phyloP scores from a whole-genome alignment of 2,888 invertebrate species.

The Empis livida region DNA sequence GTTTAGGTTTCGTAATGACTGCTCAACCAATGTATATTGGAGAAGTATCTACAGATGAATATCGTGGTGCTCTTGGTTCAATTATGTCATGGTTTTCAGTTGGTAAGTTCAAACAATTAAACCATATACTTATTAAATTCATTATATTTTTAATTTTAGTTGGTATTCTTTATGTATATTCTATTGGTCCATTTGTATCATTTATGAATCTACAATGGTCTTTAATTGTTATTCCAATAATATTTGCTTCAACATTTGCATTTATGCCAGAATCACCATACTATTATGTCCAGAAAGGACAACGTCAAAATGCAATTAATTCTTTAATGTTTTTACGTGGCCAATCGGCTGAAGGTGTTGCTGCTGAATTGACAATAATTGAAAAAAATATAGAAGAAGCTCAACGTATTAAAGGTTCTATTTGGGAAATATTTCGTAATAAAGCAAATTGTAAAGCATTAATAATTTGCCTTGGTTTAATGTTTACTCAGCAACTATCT shows the following conservation, averaged over 20 bases:
- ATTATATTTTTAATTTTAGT: slow-evolving; percentile 38
- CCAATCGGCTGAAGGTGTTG: slow-evolving; percentile 43
- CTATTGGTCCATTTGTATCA: slow-evolving; percentile 55
- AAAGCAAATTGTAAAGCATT: slow-evolving; percentile 64
- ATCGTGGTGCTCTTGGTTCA: slow-evolving; percentile 72
- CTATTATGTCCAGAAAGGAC: slow-evolving; percentile 46
- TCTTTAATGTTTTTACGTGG: slow-evolving; percentile 55
- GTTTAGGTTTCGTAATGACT: slow-evolving; percentile 55
- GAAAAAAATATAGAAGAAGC: slow-evolving; percentile 39
- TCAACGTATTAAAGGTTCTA: slow-evolving; percentile 31
- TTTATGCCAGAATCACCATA: slow-evolving; percentile 76
- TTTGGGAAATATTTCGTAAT: slow-evolving; percentile 46
- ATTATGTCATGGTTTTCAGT: slow-evolving; percentile 64
- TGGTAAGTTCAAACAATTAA: too few species aligned
- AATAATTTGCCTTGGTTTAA: slow-evolving; percentile 57
- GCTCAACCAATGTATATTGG: slow-evolving; percentile 76
- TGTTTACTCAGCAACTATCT: slow-evolving; percentile 70
- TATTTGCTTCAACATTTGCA: slow-evolving; percentile 48
- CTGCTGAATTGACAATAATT: slow-evolving; percentile 49
- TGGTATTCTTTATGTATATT: slow-evolving; percentile 58
- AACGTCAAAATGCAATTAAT: slow-evolving; percentile 43
- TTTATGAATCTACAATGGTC: slow-evolving; percentile 52
- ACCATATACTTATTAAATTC: not conserved
- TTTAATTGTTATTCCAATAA: slow-evolving; percentile 47
- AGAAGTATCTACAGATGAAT: slow-evolving; percentile 67